Evolutionary conservation across 2,797 vertebrate species (phyloP), one percentile per base, ranked within the genome.

Genomic region (Psittacula echo): DNA sequence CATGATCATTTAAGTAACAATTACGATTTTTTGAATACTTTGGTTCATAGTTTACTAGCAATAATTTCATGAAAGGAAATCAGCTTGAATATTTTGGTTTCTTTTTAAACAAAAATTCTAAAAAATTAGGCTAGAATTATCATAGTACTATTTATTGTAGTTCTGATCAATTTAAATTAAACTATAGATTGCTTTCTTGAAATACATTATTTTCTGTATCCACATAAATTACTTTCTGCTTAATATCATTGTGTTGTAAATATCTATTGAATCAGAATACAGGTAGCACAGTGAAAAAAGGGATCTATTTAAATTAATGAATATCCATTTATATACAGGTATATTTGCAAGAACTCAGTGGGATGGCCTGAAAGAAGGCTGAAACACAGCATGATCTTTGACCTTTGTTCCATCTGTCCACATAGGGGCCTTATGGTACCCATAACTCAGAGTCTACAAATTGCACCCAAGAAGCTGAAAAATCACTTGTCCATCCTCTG

Each of bases 321-420:
- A 89, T 73, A 86, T 45, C 32, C 45, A 79, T 76, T 81, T 90
- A 77, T 86, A 84, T 86, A 44, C 62, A 74, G 8, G 11, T 76
- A 18, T 71, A 44, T 83, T 85, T 88, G 18, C n/a, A 47, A 7
- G 42, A 76, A 50, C 51, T 79, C 81, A 50, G 54, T 83, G 32
- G 50, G 64, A 66, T 44, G 44, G 47, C 54, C 85, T 10, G 7
- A 94, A 95, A 91, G 39, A 24, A 82, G 71, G 81, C 64, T 92
- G 42, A 79, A 92, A 87, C 71, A 62, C 87, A 95, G 71, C 71
- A 27, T 54, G 58, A 4, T 78, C 24, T 42, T 50, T 87, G 78
- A 85, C 85, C 78, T 94, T 70, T 85, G 42, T 66, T 95, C 78
- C 45, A 85, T 73, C 87, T 94, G 64, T 76, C 92, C 64, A 79